These are phyloP conservation scores for Thaumetopoea pityocampa DNA, from an alignment of 1,140 invertebrate species.

Conservation along the genomic window DNA sequence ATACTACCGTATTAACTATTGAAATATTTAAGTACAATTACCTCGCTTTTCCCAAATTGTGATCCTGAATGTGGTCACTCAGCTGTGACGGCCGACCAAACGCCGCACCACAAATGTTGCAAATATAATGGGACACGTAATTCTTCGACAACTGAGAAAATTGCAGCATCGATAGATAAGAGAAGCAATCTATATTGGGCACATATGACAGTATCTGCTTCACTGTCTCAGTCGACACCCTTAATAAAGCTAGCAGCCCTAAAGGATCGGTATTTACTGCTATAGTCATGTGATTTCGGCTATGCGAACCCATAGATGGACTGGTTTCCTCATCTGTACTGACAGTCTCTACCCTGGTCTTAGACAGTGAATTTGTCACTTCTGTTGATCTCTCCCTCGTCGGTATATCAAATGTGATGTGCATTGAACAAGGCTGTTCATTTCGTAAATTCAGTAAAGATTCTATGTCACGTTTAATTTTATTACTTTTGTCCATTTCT, in stretches of 20 bases:
- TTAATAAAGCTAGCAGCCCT: conserved; percentile 39
- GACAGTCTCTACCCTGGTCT: conserved; percentile 4
- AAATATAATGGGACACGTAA: conserved; percentile 30
- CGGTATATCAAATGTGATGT: conserved; percentile 37
- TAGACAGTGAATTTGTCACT: conserved; percentile 39
- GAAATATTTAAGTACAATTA: conserved; percentile 22
- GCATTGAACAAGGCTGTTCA: conserved; percentile 17
- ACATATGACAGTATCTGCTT: conserved; percentile 41
- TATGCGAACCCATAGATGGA: neutral
- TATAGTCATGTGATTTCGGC: conserved; percentile 28
- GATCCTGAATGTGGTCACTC: conserved; percentile 46
- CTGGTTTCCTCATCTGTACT: conserved; percentile 22
- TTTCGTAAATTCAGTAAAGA: conserved; percentile 18
- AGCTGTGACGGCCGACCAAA: conserved; percentile 43
- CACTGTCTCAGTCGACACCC: conserved; percentile 43
- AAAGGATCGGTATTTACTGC: conserved; percentile 59
- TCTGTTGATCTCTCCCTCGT: conserved; percentile 46
- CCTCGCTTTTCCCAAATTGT: conserved; percentile 42
- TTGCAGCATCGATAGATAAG: conserved; percentile 35
- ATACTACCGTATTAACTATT: no score
- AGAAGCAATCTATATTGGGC: conserved; percentile 36
- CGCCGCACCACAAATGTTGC: conserved; percentile 50
- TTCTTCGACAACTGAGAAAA: conserved; percentile 16
- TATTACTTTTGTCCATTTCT: conserved; percentile 30
- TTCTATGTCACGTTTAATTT: conserved; percentile 27